Conservation (phyloP, 2,888 invertebrate species). For the Cerceris ruficornis region DNA sequence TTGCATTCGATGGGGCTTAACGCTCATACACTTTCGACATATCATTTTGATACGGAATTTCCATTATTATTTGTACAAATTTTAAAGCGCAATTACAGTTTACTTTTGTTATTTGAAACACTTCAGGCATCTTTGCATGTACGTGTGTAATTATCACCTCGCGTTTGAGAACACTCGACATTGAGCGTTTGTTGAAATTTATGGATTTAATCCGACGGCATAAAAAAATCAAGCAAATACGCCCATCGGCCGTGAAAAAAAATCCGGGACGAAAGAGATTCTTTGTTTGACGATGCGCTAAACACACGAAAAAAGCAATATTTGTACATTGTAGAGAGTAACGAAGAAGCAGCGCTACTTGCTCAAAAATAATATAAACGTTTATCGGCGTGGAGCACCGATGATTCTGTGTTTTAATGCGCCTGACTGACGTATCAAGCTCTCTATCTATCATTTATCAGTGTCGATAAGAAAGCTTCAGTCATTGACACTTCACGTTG, state of each 20-base stretch:
- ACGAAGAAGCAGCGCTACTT: not conserved
- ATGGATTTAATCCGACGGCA: too few relatives aligned
- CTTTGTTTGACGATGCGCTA: not conserved
- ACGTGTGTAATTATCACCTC: too few relatives aligned
- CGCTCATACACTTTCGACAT: not conserved
- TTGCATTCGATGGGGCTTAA: not conserved
- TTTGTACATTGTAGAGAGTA: not conserved
- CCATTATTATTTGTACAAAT: too few relatives aligned
- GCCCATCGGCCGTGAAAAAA: too few relatives aligned
- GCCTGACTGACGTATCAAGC: conserved; percentile 7
- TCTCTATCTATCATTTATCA: conserved; percentile 12
- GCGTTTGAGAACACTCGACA: too few relatives aligned
- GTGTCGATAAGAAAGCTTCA: not conserved
- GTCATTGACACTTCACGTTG: conserved; percentile 3
- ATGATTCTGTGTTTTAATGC: not conserved
- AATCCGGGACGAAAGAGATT: not conserved
- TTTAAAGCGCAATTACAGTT: too few relatives aligned
- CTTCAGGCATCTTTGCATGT: too few relatives aligned
- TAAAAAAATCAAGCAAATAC: too few relatives aligned
- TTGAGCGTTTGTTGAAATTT: too few relatives aligned
- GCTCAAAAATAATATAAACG: not conserved
- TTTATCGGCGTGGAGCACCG: not conserved
- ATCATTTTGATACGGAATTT: not conserved
- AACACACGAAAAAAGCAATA: not conserved
- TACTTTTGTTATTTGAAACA: too few relatives aligned